Percentiles rank a stretch among this genome's conserved stretches.
These are phyloP conservation scores for Plodia interpunctella DNA, from an alignment of 1,140 invertebrate genomes.

Conservation along the genomic window DNA sequence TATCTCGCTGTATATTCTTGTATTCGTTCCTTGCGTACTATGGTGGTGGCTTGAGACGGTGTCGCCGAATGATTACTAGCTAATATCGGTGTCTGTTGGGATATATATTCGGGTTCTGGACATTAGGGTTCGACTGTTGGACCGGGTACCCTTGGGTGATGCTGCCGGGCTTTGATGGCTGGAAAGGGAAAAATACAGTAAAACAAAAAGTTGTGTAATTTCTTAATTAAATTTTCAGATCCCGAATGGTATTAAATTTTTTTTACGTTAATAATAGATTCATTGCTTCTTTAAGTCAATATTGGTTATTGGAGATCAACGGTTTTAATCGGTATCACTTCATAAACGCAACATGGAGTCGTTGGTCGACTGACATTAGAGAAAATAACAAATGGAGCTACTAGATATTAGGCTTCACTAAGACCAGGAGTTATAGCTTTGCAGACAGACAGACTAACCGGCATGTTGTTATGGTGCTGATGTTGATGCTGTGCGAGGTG, in stretches of 20 bases:
- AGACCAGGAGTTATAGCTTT: too few relatives aligned
- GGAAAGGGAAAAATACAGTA: constrained; percentile 24
- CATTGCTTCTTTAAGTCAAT: too few relatives aligned
- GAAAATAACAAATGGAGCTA: too few relatives aligned
- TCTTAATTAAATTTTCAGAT: too few relatives aligned
- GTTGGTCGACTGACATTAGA: too few relatives aligned
- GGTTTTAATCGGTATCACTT: too few relatives aligned
- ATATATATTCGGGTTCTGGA: constrained; percentile 69
- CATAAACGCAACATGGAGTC: too few relatives aligned
- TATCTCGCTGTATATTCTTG: neutral
- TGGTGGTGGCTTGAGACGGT: constrained; percentile 23
- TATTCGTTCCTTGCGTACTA: constrained; percentile 15
- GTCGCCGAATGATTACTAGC: constrained; percentile 34
- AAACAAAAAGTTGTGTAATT: too few relatives aligned
- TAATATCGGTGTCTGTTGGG: constrained; percentile 71
- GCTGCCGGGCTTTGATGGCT: constrained; percentile 66
- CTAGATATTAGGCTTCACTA: too few relatives aligned
- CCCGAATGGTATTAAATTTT: too few relatives aligned
- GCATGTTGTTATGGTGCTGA: constrained; percentile 49
- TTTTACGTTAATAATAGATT: too few relatives aligned
- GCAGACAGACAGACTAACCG: constrained; percentile 39
- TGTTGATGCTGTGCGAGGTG: constrained; percentile 47
- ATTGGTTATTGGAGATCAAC: too few relatives aligned
- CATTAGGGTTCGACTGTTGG: constrained; percentile 63
- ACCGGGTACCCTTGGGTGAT: constrained; percentile 74